Evolutionary conservation across 2,797 vertebrate genomes (phyloP).

Genomic region (Peromyscus nudipes): DNA sequence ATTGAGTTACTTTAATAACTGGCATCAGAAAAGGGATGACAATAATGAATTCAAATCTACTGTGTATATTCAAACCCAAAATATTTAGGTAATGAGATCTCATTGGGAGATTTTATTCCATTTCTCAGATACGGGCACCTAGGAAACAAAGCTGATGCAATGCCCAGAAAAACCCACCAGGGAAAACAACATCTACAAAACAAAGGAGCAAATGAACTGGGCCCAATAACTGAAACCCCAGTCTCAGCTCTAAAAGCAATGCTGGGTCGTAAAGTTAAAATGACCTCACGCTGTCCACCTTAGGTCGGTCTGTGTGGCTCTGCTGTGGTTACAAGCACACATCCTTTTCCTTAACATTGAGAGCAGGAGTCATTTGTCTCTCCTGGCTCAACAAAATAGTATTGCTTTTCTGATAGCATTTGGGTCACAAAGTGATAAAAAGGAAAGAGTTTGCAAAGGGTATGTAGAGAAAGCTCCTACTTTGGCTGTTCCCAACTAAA

Average conservation of each 20-base stretch:
- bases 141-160: conserved; percentile 77
- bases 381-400: background rate
- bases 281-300: conserved; percentile 33
- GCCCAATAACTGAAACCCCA: conserved; percentile 64
- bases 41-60: conserved; percentile 59
- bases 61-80: conserved; percentile 50
- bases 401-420: conserved; percentile 50
- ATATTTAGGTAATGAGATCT: conserved; percentile 66
- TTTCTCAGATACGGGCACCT: conserved; percentile 65
- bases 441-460: background rate
- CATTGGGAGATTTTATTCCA: conserved; percentile 60
- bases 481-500: conserved; percentile 36
- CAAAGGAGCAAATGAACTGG: conserved; percentile 57
- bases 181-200: conserved; percentile 71
- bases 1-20: conserved; percentile 50
- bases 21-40: background rate
- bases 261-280: conserved; percentile 43
- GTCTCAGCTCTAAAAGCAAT: conserved; percentile 56
- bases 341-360: conserved; percentile 44
- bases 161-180: conserved; percentile 71
- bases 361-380: conserved; percentile 35
- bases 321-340: conserved; percentile 61
- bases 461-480: conserved; percentile 7
- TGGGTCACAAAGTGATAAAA: conserved; percentile 47
- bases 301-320: conserved; percentile 32